These are phyloP conservation scores for Drosophila gaucha DNA, from an alignment of 2,888 invertebrate genomes.

Conservation along the genomic window DNA sequence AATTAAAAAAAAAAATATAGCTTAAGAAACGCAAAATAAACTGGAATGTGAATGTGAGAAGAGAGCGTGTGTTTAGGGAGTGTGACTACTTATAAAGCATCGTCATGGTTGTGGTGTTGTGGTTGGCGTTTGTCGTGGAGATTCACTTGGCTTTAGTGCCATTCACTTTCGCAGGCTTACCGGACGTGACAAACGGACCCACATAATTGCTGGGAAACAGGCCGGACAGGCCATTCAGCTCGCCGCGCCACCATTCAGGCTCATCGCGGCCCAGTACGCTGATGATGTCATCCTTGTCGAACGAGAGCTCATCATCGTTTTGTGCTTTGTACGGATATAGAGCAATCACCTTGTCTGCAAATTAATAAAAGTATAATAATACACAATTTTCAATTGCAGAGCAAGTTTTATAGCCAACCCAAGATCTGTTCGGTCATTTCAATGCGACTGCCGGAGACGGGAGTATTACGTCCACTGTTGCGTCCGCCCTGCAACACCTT, in stretches of 20 bases:
- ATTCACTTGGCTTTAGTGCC: conserved; percentile 78
- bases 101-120: conserved; percentile 48
- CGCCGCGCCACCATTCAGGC: conserved; percentile 99
- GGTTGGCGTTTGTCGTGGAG: conserved; percentile 36
- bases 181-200: conserved; percentile 87
- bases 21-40: conserved; percentile 17
- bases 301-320: conserved; percentile 97
- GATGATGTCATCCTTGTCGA: conserved; percentile 96
- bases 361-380: background rate
- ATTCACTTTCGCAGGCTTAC: conserved; percentile 82
- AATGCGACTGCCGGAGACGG: conserved; percentile 89
- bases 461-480: conserved; percentile 90
- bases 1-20: conserved; percentile 10
- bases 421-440: conserved; percentile 86
- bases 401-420: conserved; percentile 63
- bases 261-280: conserved; percentile 95
- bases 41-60: conserved; percentile 41
- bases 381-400: background rate
- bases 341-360: conserved; percentile 93
- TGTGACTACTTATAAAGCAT: conserved; percentile 40
- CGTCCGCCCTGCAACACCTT: conserved; percentile 91
- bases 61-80: conserved; percentile 29
- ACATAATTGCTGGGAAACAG: conserved; percentile 99
- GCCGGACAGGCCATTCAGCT: conserved; percentile 94
- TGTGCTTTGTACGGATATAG: conserved; percentile 97